phyloP scores from a whole-genome alignment of 2,113 vertebrate genomes.

The Podocnemis expansa region DNA sequence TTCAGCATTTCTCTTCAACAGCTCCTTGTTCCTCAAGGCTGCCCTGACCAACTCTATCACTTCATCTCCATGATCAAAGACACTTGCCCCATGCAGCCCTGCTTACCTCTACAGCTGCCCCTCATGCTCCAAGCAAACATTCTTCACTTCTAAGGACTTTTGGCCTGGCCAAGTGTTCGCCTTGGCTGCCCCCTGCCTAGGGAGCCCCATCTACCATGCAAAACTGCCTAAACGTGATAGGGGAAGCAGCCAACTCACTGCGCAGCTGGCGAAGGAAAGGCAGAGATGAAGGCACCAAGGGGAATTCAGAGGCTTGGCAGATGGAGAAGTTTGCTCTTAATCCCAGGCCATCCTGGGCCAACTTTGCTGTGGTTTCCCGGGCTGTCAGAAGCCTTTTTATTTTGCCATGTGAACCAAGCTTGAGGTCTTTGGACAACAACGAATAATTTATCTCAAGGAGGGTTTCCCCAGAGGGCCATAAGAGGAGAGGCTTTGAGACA shows the following conservation, averaged over 20 bases:
- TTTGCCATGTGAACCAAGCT: background rate
- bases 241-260: constrained; percentile 71
- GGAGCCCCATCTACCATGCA: constrained; percentile 1
- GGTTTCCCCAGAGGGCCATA: constrained; percentile 11
- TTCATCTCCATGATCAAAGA: background rate
- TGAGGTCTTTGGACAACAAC: background rate
- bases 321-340: background rate
- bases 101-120: accelerated
- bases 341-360: background rate
- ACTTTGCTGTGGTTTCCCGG: background rate
- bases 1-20: background rate
- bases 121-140: background rate
- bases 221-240: constrained; percentile 55
- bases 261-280: constrained; percentile 18
- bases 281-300: background rate
- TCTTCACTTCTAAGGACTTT: background rate
- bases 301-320: background rate
- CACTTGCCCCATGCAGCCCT: too few relatives aligned
- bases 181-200: constrained; percentile 23
- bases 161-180: constrained; percentile 76
- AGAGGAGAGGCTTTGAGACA: background rate
- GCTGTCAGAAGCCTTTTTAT: background rate
- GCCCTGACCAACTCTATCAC: background rate
- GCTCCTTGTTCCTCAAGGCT: background rate
- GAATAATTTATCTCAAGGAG: constrained; percentile 26